Conservation (phyloP, 2,888 invertebrate genomes). For the Metalampra italica region DNA sequence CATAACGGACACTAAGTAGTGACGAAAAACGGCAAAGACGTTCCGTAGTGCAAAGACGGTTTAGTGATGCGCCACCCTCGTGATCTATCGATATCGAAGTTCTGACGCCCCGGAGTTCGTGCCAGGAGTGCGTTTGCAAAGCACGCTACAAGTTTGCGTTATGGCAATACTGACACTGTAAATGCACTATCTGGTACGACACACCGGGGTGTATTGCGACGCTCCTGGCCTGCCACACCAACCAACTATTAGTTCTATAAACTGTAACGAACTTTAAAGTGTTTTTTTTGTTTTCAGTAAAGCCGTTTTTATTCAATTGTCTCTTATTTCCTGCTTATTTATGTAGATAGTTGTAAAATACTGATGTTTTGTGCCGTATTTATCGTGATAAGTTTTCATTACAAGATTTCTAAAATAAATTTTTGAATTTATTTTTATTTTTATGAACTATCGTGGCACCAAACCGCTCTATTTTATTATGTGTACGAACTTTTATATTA, state of each 20-base stretch:
- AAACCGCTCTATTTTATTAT: not conserved
- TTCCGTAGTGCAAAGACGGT: conserved; percentile 56
- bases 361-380: not conserved
- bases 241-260: conserved; percentile 36
- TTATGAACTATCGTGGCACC: not conserved
- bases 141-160: conserved; percentile 73
- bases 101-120: conserved; percentile 89
- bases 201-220: conserved; percentile 84
- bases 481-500: not conserved
- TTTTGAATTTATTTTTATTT: not conserved
- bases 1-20: conserved; percentile 42
- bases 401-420: not conserved
- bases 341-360: not conserved
- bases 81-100: conserved; percentile 55
- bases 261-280: conserved; percentile 56
- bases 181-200: conserved; percentile 99
- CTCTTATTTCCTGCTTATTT: not conserved
- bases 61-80: conserved; percentile 52
- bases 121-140: conserved; percentile 99
- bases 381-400: not conserved
- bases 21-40: conserved; percentile 52
- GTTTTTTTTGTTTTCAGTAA: conserved; percentile 25
- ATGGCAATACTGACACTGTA: conserved; percentile 86
- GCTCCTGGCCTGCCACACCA: conserved; percentile 53
- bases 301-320: not conserved